phyloP scores from a whole-genome alignment of 64 coral and sea anemone genomes.

The Pachyseris speciosa region DNA sequence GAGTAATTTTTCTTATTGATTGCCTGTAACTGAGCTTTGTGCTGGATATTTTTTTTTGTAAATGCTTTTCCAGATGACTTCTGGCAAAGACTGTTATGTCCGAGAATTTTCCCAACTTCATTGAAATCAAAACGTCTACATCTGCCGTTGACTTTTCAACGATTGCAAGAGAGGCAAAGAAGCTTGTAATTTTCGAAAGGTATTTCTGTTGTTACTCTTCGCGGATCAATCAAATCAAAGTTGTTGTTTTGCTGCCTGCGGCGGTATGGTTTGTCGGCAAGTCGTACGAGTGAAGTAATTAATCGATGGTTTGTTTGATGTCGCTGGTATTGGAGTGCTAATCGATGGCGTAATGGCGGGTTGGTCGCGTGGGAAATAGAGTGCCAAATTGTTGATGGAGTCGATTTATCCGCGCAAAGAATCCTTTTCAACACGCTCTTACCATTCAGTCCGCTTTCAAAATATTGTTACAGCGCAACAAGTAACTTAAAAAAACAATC shows the following conservation, averaged over 20 bases:
- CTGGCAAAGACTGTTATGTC: background rate
- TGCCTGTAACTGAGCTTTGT: background rate
- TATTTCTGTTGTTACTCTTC: background rate
- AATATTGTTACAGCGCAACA: constrained; percentile 34
- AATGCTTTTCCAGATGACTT: constrained; percentile 41
- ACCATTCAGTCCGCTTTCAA: constrained; percentile 28
- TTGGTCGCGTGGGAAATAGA: constrained; percentile 4
- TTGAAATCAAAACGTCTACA: background rate
- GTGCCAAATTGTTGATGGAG: constrained; percentile 54
- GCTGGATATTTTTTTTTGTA: background rate
- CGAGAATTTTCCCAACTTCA: background rate
- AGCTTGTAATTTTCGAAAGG: background rate
- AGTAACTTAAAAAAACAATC: constrained; percentile 1
- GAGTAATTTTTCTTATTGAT: background rate
- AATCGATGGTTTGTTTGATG: constrained; percentile 32
- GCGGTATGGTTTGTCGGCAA: constrained; percentile 43
- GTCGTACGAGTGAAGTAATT: too few relatives aligned
- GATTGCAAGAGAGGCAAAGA: background rate
- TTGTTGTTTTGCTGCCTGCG: background rate
- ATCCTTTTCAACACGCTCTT: constrained; percentile 34
- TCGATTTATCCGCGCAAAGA: constrained; percentile 16
- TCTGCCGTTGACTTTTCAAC: background rate
- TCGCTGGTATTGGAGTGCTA: constrained; percentile 22
- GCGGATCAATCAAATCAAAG: background rate
- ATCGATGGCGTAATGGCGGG: constrained; percentile 33